Base-by-base conservation (phyloP, 2,888 invertebrate genomes). In the Candidula unifasciata region DNA sequence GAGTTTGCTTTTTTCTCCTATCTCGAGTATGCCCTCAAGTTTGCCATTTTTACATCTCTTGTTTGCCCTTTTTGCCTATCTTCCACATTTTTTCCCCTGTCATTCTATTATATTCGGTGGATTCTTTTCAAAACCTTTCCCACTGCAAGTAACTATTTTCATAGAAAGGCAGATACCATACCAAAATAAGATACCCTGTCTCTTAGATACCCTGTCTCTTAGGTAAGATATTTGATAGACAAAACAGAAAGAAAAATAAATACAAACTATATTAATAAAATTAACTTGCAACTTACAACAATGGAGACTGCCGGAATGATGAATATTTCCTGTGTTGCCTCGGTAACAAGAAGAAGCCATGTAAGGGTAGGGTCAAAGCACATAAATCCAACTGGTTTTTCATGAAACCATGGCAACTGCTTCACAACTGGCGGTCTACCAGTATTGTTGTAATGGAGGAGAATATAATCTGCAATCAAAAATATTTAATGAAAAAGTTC, bases 281-380 rank as follows among this genome's bases (percentile, higher is more conserved):
- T 21, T 3, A 52, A 54, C 10, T 16, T 16, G 64, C n/a, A 27
- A 57, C 66, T 13, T 74, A 92, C 92, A 73, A 96, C 94, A 87
- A 96, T 93, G 87, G 95, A 94, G 82, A 95, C 91, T 27, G 95
- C 95, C 84, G 96, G 96, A 69, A 96, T 93, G 88, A 96, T 95
- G 89, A 95, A 95, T 27, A 96, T 92, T 13, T 95, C 95, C 85
- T 84, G 64, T 54, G 95, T 95, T 92, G 96, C 95, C 35, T 94
- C 90, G 86, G 95, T 93, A 66, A 93, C 92, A 88, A 96, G 95
- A 37, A 96, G 94, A 44, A 96, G 94, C 96, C 96, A 96, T 69
- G 96, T 96, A 82, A 97, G 97, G 85, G 96, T 95, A 1, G 97
- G 96, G 94, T 97, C 97, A 94, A 97, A 97, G 93, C 97, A 97